Base-by-base conservation (phyloP, 2,113 vertebrate species). In the Zeus faber region DNA sequence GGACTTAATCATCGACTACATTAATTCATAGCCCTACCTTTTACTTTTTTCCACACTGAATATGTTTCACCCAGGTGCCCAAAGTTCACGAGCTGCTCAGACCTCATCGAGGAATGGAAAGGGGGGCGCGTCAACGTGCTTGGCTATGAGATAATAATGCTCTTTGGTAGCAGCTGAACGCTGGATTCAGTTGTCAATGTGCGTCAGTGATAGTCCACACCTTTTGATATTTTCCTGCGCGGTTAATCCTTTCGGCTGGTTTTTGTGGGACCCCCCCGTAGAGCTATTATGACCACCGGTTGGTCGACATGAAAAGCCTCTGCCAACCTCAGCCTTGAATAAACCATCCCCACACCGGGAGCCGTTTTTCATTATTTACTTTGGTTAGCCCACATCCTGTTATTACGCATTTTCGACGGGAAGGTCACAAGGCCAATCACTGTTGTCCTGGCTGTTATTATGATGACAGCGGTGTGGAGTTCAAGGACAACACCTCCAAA, bases 41-140 rank as follows among this genome's bases (percentile, higher is more conserved):
- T n/a, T n/a, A n/a, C n/a, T n/a, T n/a, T n/a, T n/a, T n/a, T n/a
- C n/a, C n/a, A n/a, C n/a, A n/a, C n/a, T n/a, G n/a, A n/a, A n/a
- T n/a, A n/a, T n/a, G n/a, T n/a, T n/a, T n/a, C n/a, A n/a, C n/a
- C n/a, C n/a, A n/a, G n/a, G n/a, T n/a, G n/a, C n/a, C n/a, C n/a
- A n/a, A n/a, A n/a, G n/a, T 92, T 89, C 0, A 55, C 90, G 25
- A 85, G 90, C 55, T 88, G 97, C 22, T 90, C 98, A 0, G 85
- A 91, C 25, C 90, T 98, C n/a, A 86, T 94, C 61, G 97, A 98
- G 2, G 94, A 98, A 77, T 85, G 98, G 49, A 98, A 98, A 84
- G 96, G 97, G 67, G 94, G 95, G 0, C 93, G 95, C 31, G 91
- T 98, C 3, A 97, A 95, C 0, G 91, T 98, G 16, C 85, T 98